Conservation (phyloP, 2,888 invertebrate genomes). For the Rotaria macrura region DNA sequence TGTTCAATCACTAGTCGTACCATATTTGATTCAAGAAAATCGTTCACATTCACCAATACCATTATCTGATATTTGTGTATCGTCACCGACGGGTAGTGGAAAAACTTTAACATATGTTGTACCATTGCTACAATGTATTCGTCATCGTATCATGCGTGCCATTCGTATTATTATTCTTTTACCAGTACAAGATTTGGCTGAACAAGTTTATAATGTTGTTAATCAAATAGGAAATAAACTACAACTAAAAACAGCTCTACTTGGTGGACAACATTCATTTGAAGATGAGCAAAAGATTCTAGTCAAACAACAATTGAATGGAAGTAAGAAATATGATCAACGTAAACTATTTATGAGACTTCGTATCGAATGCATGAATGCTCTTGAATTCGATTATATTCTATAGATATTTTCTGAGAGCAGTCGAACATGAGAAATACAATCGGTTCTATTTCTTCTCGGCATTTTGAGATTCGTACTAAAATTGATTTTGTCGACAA, state of each 20-base stretch:
- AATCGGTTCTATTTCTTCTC: too few relatives aligned
- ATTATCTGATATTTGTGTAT: constrained; percentile 81
- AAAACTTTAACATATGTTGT: constrained; percentile 87
- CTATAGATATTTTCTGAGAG: too few relatives aligned
- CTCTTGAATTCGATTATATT: too few relatives aligned
- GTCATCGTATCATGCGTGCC: constrained; percentile 14
- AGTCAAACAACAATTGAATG: constrained; percentile 41
- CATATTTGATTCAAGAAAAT: constrained; percentile 40
- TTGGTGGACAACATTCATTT: constrained; percentile 58
- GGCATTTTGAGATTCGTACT: too few relatives aligned
- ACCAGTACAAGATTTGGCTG: constrained; percentile 79
- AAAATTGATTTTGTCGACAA: too few relatives aligned
- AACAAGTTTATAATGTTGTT: constrained; percentile 76
- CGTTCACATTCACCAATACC: constrained; percentile 48
- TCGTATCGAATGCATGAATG: too few relatives aligned
- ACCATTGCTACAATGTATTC: constrained; percentile 64
- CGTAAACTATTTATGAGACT: too few relatives aligned
- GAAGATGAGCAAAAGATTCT: constrained; percentile 45
- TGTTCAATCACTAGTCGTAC: constrained; percentile 45
- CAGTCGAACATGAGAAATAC: too few relatives aligned
- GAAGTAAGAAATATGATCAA: neutral
- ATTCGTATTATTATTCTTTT: constrained; percentile 71
- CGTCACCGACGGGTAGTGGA: constrained; percentile 92
- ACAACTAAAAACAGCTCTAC: constrained; percentile 61
- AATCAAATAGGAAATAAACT: constrained; percentile 33